Evolutionary conservation across 2,113 vertebrate species (phyloP).

Genomic region (Progne subis): DNA sequence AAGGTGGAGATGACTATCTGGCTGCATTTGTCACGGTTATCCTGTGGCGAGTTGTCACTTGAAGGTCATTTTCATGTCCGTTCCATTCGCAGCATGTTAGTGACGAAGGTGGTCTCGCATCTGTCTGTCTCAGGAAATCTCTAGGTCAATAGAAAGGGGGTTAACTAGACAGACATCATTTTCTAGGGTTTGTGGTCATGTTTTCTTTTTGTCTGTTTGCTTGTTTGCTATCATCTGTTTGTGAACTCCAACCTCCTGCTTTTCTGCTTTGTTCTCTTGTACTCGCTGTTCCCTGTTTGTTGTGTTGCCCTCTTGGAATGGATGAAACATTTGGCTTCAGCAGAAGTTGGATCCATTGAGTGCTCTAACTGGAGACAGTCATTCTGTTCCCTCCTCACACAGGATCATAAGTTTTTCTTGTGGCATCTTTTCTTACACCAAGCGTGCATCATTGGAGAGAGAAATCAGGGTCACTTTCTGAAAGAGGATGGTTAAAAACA

Average conservation of each 20-base stretch:
- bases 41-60: conserved; percentile 21
- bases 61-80: conserved; percentile 13
- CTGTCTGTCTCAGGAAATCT: not conserved
- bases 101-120: not conserved
- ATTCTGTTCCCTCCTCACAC: not conserved
- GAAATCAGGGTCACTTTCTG: not conserved
- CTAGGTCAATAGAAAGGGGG: not conserved
- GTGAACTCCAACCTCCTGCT: not conserved
- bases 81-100: conserved; percentile 20
- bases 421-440: not conserved
- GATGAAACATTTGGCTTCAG: not conserved
- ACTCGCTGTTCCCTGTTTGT: not conserved
- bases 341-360: not conserved
- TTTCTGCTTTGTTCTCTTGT: not conserved
- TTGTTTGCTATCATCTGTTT: not conserved
- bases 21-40: conserved; percentile 36
- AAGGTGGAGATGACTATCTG: conserved; percentile 23
- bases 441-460: not conserved
- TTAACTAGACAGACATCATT: not conserved
- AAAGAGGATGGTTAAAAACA: not conserved
- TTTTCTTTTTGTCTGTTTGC: not conserved
- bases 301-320: not conserved
- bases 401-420: not conserved
- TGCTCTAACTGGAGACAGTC: not conserved
- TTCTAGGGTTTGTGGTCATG: not conserved